These are phyloP conservation scores for Spicauda simplicius DNA, from an alignment of 2,888 invertebrate genomes.

Conservation along the genomic window DNA sequence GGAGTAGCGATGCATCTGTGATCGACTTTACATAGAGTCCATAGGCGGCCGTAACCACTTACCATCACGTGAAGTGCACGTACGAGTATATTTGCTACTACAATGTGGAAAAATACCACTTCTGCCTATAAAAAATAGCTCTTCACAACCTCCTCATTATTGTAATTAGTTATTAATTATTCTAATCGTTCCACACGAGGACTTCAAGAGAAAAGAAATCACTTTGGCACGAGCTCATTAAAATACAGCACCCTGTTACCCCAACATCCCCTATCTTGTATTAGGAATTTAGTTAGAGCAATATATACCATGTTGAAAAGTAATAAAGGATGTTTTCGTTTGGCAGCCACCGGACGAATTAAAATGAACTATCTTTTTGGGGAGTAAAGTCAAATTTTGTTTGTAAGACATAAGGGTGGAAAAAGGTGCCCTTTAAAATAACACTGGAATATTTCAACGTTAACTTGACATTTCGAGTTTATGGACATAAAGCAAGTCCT, in stretches of 20 bases:
- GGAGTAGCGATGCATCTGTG: no score
- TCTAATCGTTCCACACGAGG: slow-evolving; percentile 15
- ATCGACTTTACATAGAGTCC: no score
- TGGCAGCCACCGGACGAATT: not conserved
- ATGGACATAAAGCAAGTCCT: slow-evolving; percentile 26
- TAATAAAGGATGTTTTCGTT: slow-evolving; percentile 13
- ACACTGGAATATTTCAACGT: slow-evolving; percentile 33
- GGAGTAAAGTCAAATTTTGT: slow-evolving; percentile 13
- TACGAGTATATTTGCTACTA: no score
- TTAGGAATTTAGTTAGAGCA: not conserved
- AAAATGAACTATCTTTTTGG: slow-evolving; percentile 13
- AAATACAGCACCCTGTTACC: slow-evolving; percentile 44
- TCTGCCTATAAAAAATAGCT: no score
- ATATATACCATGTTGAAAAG: slow-evolving; percentile 20
- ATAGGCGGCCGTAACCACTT: no score
- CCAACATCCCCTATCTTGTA: not conserved
- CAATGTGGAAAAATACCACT: no score
- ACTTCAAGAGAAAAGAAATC: slow-evolving; percentile 42
- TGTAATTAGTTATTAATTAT: slow-evolving; percentile 14
- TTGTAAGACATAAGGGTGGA: not conserved
- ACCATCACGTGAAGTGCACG: no score
- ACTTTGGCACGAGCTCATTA: slow-evolving; percentile 58
- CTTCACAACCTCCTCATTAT: slow-evolving; percentile 1
- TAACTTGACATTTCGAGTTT: slow-evolving; percentile 39
- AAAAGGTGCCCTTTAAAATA: slow-evolving; percentile 24